Evolutionary conservation across 2,888 invertebrate genomes (phyloP).

Genomic region (Stenodera caucasica): DNA sequence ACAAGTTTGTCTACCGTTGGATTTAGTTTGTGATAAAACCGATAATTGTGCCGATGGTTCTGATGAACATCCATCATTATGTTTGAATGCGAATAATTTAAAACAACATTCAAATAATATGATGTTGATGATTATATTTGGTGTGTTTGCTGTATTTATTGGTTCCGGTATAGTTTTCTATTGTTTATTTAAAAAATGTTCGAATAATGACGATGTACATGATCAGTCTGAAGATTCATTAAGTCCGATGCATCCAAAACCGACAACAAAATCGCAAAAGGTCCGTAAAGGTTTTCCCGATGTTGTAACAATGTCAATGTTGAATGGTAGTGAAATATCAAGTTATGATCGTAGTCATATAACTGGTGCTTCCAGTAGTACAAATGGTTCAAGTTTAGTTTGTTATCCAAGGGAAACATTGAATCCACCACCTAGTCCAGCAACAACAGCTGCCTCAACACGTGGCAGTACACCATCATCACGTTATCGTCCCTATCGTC

Average conservation of each 20-base stretch:
- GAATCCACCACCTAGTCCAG: conserved; percentile 91
- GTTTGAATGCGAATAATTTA: conserved; percentile 57
- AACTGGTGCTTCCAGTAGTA: conserved; percentile 69
- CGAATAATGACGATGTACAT: conserved; percentile 50
- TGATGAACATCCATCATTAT: conserved; percentile 72
- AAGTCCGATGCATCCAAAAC: conserved; percentile 58
- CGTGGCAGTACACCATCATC: conserved; percentile 61
- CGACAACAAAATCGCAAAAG: conserved; percentile 49
- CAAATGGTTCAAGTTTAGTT: conserved; percentile 60
- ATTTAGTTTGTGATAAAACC: conserved; percentile 74
- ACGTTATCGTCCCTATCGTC: conserved; percentile 56
- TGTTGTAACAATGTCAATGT: conserved; percentile 66
- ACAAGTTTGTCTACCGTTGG: conserved; percentile 70
- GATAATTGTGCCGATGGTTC: conserved; percentile 79
- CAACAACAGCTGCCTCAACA: conserved; percentile 69
- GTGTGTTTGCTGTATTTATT: conserved; percentile 59
- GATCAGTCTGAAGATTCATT: conserved; percentile 70
- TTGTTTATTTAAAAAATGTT: conserved; percentile 39
- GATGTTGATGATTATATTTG: conserved; percentile 60
- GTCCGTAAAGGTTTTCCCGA: conserved; percentile 54
- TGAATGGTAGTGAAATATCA: conserved; percentile 65
- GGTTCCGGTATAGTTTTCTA: conserved; percentile 46
- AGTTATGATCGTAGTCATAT: conserved; percentile 70
- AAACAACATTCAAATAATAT: conserved; percentile 58
- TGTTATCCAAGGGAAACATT: conserved; percentile 82